Evolutionary conservation across 2,113 vertebrate genomes (phyloP), one percentile per base, ranked within the genome.

Genomic region (Peromyscus maniculatus): DNA sequence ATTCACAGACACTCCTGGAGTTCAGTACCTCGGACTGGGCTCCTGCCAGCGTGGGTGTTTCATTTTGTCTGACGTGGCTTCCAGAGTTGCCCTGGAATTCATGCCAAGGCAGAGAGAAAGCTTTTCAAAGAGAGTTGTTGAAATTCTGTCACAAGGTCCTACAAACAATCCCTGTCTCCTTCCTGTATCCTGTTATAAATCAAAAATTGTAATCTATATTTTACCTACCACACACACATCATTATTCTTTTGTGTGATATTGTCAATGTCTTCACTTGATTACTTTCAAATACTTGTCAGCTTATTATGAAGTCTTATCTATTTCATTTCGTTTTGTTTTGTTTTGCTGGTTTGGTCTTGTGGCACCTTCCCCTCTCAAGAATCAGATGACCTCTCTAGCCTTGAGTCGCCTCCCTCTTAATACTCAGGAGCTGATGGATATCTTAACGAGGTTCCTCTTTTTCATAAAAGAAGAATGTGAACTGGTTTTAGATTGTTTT

Each of bases 141-240:
- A 98, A 98, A 97, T 98, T 98, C 98, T 98, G 96, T 98, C 96
- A 92, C 84, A 93, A 98, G 95, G 97, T 93, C 95, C 84, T 91
- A 96, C 98, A 98, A 98, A 98, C 98, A 98, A 98, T 97, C 78
- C 92, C 98, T 96, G 97, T 98, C 98, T 98, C 98, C 98, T 98
- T 98, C 98, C 98, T 98, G 98, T 97, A 98, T 98, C 98, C 98
- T 98, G 98, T 99, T 98, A 98, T 98, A 99, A 99, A 98, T 98
- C 97, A 86, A 86, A 66, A 86, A 10, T 19, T 39, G 96, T 93
- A 98, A 98, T 98, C 98, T 98, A 94, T 96, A 97, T 97, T 98
- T 98, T 97, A 96, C 98, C 97, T 98, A 98, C 97, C 92, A 91
- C 97, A 97, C 96, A 96, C 97, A 96, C 97, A 95, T 95, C 97